These are phyloP conservation scores for Drepanosiphum platanoidis DNA, from an alignment of 2,888 invertebrate genomes.

Conservation along the genomic window DNA sequence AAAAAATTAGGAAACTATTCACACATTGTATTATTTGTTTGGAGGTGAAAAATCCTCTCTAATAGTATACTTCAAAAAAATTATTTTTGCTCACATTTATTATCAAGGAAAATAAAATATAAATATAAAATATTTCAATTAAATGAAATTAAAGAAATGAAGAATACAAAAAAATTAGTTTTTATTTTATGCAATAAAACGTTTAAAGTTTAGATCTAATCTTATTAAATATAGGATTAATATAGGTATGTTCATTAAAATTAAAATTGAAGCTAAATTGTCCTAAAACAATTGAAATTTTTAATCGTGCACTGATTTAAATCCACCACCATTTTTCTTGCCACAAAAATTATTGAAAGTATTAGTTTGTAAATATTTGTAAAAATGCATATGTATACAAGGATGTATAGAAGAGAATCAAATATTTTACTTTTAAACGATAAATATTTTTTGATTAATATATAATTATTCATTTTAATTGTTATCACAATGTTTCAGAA, in stretches of 20 bases:
- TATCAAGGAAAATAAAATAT: conserved; percentile 15
- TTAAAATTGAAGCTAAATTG: conserved; percentile 43
- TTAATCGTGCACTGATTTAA: conserved; percentile 42
- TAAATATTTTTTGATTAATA: background rate
- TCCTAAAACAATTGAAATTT: background rate
- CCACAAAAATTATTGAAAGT: conserved; percentile 6
- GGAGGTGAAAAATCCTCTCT: conserved; percentile 38
- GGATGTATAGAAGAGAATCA: background rate
- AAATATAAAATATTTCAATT: conserved; percentile 5
- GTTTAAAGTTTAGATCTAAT: background rate
- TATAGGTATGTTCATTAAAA: background rate
- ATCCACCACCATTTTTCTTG: conserved; percentile 47
- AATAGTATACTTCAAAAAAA: conserved; percentile 12
- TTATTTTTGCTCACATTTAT: conserved; percentile 36
- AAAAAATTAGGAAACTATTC: conserved; percentile 62
- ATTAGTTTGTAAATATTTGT: conserved; percentile 30
- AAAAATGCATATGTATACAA: conserved; percentile 29
- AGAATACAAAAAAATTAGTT: conserved; percentile 4
- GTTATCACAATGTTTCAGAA: no score
- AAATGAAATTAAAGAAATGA: conserved; percentile 16
- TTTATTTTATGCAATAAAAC: conserved; percentile 22
- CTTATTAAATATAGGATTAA: conserved; percentile 29
- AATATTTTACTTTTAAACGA: background rate
- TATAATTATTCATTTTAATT: no score
- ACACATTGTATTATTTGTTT: conserved; percentile 49